Percentiles rank a stretch among this genome's conserved stretches.
phyloP scores from a whole-genome alignment of 1,140 invertebrate species.

The Bombus sibiricus region DNA sequence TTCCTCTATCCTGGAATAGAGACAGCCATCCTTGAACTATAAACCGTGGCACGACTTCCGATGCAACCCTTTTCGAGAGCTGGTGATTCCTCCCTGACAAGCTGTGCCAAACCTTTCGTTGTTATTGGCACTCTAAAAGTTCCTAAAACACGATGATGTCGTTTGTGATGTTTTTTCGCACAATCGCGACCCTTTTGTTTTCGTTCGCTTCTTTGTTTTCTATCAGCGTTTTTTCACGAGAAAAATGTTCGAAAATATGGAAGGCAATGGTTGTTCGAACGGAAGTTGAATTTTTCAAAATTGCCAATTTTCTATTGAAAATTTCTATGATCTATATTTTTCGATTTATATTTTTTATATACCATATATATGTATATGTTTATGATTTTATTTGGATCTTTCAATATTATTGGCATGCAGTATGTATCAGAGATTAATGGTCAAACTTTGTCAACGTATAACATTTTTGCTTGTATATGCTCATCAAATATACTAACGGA shows the following conservation, averaged over 20 bases:
- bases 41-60: slow-evolving; percentile 30
- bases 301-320: too few relatives aligned
- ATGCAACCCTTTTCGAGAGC: neutral
- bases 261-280: neutral
- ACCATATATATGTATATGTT: too few relatives aligned
- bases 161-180: neutral
- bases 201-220: too few relatives aligned
- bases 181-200: neutral
- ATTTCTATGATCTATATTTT: too few relatives aligned
- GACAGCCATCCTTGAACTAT: slow-evolving; percentile 49
- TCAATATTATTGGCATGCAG: too few relatives aligned
- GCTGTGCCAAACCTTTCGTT: neutral
- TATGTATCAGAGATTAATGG: too few relatives aligned
- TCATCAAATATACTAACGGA: neutral
- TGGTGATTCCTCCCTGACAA: neutral
- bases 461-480: neutral
- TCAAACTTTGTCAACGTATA: neutral
- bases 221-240: too few relatives aligned
- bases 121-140: neutral
- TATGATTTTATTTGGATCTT: too few relatives aligned
- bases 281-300: too few relatives aligned
- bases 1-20: slow-evolving; percentile 22
- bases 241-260: neutral
- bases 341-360: too few relatives aligned
- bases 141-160: neutral